Conservation (phyloP, 2,113 vertebrate species). For the Varanus salvator region DNA sequence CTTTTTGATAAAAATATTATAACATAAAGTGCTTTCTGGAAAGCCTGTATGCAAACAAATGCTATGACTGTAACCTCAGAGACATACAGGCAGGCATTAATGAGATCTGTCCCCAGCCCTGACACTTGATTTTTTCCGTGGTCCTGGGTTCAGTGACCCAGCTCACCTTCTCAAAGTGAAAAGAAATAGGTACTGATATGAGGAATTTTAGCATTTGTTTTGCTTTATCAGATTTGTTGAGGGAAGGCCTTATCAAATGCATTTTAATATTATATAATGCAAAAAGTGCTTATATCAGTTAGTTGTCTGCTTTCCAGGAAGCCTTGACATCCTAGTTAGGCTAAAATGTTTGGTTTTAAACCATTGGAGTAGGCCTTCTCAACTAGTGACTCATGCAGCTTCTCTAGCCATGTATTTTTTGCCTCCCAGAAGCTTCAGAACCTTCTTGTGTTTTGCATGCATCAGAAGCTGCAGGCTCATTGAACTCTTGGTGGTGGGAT, state of each 20-base stretch:
- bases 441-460: not conserved
- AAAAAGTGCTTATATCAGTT: not conserved
- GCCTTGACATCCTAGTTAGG: not conserved
- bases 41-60: constrained; percentile 60
- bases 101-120: constrained; percentile 57
- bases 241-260: constrained; percentile 18
- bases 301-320: not conserved
- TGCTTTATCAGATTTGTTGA: constrained; percentile 43
- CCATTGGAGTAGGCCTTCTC: not conserved
- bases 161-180: constrained; percentile 19
- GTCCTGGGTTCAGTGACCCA: constrained; percentile 63
- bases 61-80: constrained; percentile 59
- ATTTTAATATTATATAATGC: not conserved
- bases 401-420: not conserved
- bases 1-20: constrained; percentile 55
- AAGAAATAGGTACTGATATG: not conserved
- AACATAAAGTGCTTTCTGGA: constrained; percentile 61
- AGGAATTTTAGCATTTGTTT: constrained; percentile 19
- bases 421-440: not conserved
- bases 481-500: not conserved
- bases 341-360: not conserved
- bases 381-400: not conserved
- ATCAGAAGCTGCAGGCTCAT: not conserved
- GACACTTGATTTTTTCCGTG: constrained; percentile 65
- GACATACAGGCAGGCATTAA: constrained; percentile 54